phyloP scores from a whole-genome alignment of 2,113 vertebrate genomes.

The Monopterus albus region DNA sequence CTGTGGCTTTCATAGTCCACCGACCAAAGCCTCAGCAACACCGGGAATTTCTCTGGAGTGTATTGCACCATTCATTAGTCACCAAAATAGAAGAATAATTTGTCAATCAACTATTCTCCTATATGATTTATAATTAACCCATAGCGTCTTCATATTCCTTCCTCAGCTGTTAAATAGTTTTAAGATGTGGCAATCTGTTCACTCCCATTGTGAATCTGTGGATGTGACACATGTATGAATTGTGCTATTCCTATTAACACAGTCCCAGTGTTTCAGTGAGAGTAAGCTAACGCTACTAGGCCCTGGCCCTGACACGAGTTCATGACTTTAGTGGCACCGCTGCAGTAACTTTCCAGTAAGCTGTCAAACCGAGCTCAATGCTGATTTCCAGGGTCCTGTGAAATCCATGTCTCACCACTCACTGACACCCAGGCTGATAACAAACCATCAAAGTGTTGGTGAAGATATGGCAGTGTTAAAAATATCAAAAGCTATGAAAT shows the following conservation, averaged over 20 bases:
- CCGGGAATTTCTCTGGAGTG: conserved; percentile 71
- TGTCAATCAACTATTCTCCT: conserved; percentile 45
- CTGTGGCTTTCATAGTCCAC: conserved; percentile 57
- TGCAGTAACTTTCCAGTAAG: conserved; percentile 66
- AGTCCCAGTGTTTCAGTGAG: conserved; percentile 5
- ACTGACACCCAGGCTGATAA: conserved; percentile 47
- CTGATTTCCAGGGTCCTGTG: conserved; percentile 34
- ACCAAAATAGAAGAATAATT: conserved; percentile 45
- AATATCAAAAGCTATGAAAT: not conserved
- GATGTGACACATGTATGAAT: conserved; percentile 30
- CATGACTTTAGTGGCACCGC: conserved; percentile 66
- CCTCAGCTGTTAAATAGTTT: conserved; percentile 21
- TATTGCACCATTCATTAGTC: conserved; percentile 65
- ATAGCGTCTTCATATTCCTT: conserved; percentile 37
- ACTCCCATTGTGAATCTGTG: conserved; percentile 12
- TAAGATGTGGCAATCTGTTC: conserved; percentile 11
- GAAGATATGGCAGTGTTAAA: conserved; percentile 3
- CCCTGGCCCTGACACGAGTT: conserved; percentile 33
- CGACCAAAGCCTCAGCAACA: conserved; percentile 66
- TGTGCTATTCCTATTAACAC: conserved; percentile 65
- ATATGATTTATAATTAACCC: conserved; percentile 41
- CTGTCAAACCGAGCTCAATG: conserved; percentile 45
- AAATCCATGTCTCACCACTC: conserved; percentile 25
- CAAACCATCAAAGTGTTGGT: conserved; percentile 8
- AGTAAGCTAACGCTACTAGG: not conserved